Percentiles rank a stretch among this genome's conserved stretches.
phyloP scores from a whole-genome alignment of 2,113 vertebrate species.

The Bujurquina vittata region DNA sequence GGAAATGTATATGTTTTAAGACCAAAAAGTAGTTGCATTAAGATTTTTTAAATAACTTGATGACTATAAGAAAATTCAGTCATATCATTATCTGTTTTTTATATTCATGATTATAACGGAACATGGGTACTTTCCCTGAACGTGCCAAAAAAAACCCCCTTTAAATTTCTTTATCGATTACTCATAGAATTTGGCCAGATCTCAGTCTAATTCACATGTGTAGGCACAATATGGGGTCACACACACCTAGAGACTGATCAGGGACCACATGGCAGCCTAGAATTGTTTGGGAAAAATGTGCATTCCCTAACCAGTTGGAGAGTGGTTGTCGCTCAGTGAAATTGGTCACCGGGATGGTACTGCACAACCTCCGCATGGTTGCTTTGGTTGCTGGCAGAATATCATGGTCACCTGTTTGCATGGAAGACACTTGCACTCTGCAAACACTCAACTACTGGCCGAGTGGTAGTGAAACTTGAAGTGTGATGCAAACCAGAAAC shows the following conservation, averaged over 20 bases:
- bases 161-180: no score
- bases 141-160: no score
- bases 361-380: not conserved
- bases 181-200: no score
- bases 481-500: not conserved
- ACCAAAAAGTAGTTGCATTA: not conserved
- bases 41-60: no score
- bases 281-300: not conserved
- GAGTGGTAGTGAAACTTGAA: not conserved
- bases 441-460: not conserved
- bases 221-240: no score
- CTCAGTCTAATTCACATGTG: no score
- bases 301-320: not conserved
- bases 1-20: not conserved
- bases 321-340: not conserved
- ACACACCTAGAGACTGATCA: no score
- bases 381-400: not conserved
- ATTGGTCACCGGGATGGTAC: not conserved
- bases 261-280: no score
- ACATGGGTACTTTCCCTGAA: no score
- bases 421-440: not conserved
- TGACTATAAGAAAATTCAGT: no score
- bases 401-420: not conserved
- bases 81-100: no score
- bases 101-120: no score